Evolutionary conservation across 1,140 invertebrate genomes (phyloP).

Genomic region (Diorhabda sublineata): DNA sequence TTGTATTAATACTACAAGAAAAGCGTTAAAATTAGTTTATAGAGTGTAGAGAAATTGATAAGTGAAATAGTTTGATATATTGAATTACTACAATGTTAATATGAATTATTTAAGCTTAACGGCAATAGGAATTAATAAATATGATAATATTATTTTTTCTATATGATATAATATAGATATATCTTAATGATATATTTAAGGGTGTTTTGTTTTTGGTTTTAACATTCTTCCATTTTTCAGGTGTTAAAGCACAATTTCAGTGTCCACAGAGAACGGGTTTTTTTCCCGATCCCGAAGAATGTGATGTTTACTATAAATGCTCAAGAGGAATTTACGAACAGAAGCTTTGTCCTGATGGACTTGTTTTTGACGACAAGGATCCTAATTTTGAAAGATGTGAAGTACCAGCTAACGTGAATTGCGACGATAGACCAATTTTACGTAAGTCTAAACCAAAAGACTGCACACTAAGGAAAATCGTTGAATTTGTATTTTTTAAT

Average conservation of each 20-base stretch:
- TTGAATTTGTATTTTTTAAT: no score
- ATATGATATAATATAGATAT: not conserved
- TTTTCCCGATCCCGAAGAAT: conserved; percentile 71
- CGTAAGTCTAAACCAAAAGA: conserved; percentile 59
- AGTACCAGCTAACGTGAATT: conserved; percentile 74
- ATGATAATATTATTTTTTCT: not conserved
- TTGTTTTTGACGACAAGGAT: conserved; percentile 74
- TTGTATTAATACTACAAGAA: no score
- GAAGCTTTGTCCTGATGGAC: conserved; percentile 74
- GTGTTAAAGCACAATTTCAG: conserved; percentile 51
- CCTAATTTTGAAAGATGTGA: conserved; percentile 73
- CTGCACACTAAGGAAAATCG: no score
- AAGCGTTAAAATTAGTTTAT: no score
- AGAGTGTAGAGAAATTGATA: no score
- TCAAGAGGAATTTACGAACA: conserved; percentile 60
- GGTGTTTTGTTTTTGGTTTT: no score
- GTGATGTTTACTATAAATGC: conserved; percentile 79
- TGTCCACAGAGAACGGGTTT: conserved; percentile 72
- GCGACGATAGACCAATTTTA: conserved; percentile 65
- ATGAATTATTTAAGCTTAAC: not conserved
- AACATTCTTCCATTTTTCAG: conserved; percentile 17
- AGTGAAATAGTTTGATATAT: no score
- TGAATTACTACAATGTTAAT: not conserved
- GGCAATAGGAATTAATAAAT: not conserved
- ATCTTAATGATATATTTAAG: no score